phyloP scores from a whole-genome alignment of 2,888 invertebrate genomes.

The Terebella lapidaria region DNA sequence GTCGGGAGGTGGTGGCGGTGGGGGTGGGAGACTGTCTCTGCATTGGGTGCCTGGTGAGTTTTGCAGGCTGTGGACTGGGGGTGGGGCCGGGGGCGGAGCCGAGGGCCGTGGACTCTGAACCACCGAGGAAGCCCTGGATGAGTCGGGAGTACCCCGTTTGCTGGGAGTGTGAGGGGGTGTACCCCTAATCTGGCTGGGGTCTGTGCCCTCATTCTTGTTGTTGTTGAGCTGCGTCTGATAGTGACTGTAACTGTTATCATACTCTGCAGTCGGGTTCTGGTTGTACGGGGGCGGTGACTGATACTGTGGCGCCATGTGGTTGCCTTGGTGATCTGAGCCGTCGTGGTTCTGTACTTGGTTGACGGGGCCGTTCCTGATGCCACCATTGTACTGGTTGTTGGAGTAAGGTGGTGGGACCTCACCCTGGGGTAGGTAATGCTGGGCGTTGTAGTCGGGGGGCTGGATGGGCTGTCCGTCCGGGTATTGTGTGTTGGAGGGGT shows the following conservation, averaged over 20 bases:
- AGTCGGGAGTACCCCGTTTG: no score
- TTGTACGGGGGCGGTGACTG: background rate
- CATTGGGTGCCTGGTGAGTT: background rate
- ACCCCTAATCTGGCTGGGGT: no score
- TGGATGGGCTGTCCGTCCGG: no score
- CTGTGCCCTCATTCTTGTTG: background rate
- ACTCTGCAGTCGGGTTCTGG: background rate
- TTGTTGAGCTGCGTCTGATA: background rate
- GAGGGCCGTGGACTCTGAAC: conserved; percentile 1
- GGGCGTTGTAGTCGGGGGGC: no score
- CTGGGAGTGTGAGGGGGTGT: background rate
- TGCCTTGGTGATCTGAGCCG: background rate
- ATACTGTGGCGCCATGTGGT: background rate
- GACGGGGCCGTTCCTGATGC: background rate
- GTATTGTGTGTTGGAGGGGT: no score
- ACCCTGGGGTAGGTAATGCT: no score
- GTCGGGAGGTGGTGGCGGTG: background rate
- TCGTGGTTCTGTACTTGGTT: no score
- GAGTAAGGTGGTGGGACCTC: no score
- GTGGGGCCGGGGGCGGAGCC: conserved; percentile 1
- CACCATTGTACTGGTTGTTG: no score
- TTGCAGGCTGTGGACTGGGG: background rate
- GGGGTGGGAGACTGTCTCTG: conserved; percentile 3
- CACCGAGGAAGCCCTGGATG: background rate
- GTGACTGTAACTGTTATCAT: background rate